Evolutionary conservation across 1,140 invertebrate genomes (phyloP).

Genomic region (Brachionus calyciflorus): DNA sequence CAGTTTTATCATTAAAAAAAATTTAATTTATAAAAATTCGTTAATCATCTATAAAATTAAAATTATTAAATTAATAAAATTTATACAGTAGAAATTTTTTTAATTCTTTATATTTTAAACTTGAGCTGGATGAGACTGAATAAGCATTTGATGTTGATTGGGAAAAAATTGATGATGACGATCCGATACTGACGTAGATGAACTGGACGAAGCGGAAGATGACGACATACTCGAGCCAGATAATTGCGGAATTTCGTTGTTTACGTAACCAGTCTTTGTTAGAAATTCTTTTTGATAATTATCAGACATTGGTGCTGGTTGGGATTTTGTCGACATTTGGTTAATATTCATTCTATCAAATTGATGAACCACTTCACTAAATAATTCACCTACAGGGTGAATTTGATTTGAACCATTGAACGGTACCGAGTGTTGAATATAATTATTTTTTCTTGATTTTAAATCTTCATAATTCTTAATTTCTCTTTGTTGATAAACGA

Average conservation of each 20-base stretch:
- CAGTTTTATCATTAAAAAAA: too few species aligned
- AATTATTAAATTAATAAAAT: not conserved
- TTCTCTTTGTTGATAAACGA: not conserved
- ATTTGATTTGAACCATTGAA: constrained; percentile 34
- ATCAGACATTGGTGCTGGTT: constrained; percentile 14
- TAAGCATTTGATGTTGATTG: constrained; percentile 11
- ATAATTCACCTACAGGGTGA: constrained; percentile 6
- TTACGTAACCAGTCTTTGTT: not conserved
- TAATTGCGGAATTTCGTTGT: constrained; percentile 13
- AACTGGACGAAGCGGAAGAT: constrained; percentile 1
- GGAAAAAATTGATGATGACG: too few species aligned
- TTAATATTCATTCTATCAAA: constrained; percentile 40
- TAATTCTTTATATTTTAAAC: not conserved
- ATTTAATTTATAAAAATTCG: too few species aligned
- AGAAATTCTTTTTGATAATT: constrained; percentile 23
- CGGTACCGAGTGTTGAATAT: constrained; percentile 25
- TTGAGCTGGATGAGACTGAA: constrained; percentile 45
- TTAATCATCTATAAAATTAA: not conserved
- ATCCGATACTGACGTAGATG: constrained; percentile 15
- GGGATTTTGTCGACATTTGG: constrained; percentile 44
- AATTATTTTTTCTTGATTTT: not conserved
- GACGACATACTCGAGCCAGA: constrained; percentile 14
- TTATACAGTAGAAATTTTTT: not conserved
- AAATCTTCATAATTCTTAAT: not conserved
- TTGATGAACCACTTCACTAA: not conserved